Percentiles rank a stretch among this genome's conserved stretches.
phyloP scores from a whole-genome alignment of 1,140 invertebrate genomes.

The Calephelis virginiensis region DNA sequence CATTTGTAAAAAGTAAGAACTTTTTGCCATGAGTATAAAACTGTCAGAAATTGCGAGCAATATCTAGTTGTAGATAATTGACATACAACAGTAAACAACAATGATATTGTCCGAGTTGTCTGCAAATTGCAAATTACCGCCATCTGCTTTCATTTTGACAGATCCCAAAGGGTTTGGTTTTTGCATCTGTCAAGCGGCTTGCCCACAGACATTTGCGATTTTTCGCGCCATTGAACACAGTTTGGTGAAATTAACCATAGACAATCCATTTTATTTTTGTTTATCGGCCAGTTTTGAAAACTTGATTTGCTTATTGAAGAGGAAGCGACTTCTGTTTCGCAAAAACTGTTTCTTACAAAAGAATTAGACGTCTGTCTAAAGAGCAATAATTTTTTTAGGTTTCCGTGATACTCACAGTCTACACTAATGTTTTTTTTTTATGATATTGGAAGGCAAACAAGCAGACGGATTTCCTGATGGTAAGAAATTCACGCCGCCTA shows the following conservation, averaged over 20 bases:
- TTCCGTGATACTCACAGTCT: too few species aligned
- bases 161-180: slow-evolving; percentile 66
- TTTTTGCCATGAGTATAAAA: too few species aligned
- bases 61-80: slow-evolving; percentile 44
- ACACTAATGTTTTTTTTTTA: too few species aligned
- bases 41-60: too few species aligned
- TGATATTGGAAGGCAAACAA: too few species aligned
- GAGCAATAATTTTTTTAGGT: too few species aligned
- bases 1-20: too few species aligned
- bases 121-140: slow-evolving; percentile 54
- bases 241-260: slow-evolving; percentile 57
- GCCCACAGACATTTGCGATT: slow-evolving; percentile 61
- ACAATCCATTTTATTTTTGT: slow-evolving; percentile 47
- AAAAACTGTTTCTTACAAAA: slow-evolving; percentile 2
- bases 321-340: slow-evolving; percentile 1
- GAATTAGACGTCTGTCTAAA: too few species aligned
- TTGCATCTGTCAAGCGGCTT: slow-evolving; percentile 51
- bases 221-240: slow-evolving; percentile 57
- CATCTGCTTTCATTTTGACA: slow-evolving; percentile 53
- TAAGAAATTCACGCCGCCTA: too few species aligned
- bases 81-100: slow-evolving; percentile 55
- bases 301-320: not conserved
- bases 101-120: slow-evolving; percentile 45
- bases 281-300: not conserved
- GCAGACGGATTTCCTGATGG: too few species aligned